Conservation (phyloP, 2,113 vertebrate species). For the Sinocyclocheilus anophthalmus region DNA sequence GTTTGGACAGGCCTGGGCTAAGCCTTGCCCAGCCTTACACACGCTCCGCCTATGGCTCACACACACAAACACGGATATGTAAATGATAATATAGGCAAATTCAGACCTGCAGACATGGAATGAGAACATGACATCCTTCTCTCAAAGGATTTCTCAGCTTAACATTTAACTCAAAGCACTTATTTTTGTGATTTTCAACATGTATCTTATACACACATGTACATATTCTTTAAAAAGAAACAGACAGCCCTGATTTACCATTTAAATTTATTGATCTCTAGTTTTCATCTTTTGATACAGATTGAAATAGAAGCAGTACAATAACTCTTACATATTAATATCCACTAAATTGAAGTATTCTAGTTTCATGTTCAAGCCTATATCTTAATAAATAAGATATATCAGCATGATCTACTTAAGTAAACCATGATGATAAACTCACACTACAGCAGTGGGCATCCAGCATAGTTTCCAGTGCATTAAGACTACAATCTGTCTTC, state of each 20-base stretch:
- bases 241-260: conserved; percentile 10
- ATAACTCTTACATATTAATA: conserved; percentile 18
- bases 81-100: conserved; percentile 40
- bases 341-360: not conserved
- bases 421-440: conserved; percentile 40
- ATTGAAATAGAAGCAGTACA: conserved; percentile 31
- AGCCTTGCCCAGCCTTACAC: no score
- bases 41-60: no score
- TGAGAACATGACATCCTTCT: not conserved
- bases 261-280: conserved; percentile 49
- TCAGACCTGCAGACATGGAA: conserved; percentile 33
- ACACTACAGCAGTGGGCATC: conserved; percentile 40
- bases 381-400: conserved; percentile 45
- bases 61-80: conserved; percentile 21
- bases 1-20: no score
- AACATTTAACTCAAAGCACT: not conserved
- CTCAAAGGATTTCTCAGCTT: conserved; percentile 15
- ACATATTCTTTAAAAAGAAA: not conserved
- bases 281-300: conserved; percentile 26
- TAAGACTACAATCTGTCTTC: conserved; percentile 21
- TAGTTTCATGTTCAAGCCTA: conserved; percentile 5
- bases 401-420: conserved; percentile 33
- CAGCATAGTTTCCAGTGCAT: conserved; percentile 26
- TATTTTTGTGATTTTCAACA: not conserved
- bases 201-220: no score